Evolutionary conservation across 1,140 invertebrate species (phyloP), one percentile per base, ranked within the genome.

Genomic region (Hyles euphorbiae): DNA sequence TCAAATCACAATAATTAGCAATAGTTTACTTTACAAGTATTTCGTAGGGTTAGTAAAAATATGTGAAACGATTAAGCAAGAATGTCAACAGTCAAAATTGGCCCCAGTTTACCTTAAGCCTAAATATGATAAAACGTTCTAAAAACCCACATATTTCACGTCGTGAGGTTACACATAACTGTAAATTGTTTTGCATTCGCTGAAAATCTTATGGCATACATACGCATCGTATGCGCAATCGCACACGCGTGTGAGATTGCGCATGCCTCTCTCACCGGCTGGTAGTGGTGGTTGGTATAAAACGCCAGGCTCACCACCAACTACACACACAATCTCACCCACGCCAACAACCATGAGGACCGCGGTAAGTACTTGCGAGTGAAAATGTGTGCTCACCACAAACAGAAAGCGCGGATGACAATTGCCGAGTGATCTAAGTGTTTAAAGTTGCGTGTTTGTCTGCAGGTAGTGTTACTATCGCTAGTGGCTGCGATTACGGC

Each of bases 251-350:
- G 36, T 54, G 53, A 43, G n/a, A n/a, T n/a, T n/a, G n/a, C n/a
- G n/a, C n/a, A n/a, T 36, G 54, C 22, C 33, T 32, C 46, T 10
- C 9, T 44, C 22, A 22, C 32, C 6, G 45, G 22, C 22, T 22
- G 49, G 70, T 67, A 74, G 85, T 66, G 81, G 81, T 80, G 85
- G 81, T 50, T 53, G 51, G 58, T 84, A 85, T 86, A 88, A 78
- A 84, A 64, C 65, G 47, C 22, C n/a, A 22, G 12, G 36, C 34
- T 12, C 44, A 46, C 8, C 53, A 60, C 48, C 43, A 34, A 10
- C n/a, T 50, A 66, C 70, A 74, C 78, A 83, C 81, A 81, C 70
- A 76, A 63, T 65, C 66, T 59, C 65, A 65, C 65, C 57, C 65
- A 74, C 61, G 52, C 60, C 49, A 63, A 60, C 67, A 69, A 64